A percentile compares a stretch with the other conserved stretches of the same genome.
Conservation (phyloP, 2,888 invertebrate genomes). For the Glaucopsyche alexis region DNA sequence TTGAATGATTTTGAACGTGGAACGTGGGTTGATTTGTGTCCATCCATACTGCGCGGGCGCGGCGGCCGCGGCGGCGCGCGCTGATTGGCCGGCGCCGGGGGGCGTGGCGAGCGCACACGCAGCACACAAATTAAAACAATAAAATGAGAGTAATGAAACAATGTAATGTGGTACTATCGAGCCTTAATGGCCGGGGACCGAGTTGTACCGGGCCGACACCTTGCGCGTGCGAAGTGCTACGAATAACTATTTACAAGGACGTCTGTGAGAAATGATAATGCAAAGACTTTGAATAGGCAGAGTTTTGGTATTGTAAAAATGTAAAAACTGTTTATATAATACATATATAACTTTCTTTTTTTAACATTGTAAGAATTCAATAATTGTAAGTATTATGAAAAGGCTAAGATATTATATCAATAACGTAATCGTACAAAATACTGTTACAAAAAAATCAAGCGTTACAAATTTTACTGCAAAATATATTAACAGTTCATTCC, state of each 20-base stretch:
- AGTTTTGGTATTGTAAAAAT: neutral
- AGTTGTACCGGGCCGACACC: constrained; percentile 29
- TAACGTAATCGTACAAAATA: too few species aligned
- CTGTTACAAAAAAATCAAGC: neutral
- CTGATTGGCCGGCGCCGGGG: constrained; percentile 61
- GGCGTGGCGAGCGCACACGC: constrained; percentile 75
- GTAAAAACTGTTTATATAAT: too few species aligned
- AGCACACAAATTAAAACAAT: constrained; percentile 80
- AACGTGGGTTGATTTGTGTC: constrained; percentile 29
- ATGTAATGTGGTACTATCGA: constrained; percentile 71
- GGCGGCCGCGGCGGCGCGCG: constrained; percentile 48
- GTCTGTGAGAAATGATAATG: neutral
- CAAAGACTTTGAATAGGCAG: neutral
- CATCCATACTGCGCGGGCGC: constrained; percentile 48
- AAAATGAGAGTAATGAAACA: constrained; percentile 79
- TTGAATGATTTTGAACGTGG: constrained; percentile 15
- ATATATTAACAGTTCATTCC: neutral
- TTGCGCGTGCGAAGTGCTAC: neutral
- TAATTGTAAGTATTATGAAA: neutral
- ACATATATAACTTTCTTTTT: neutral
- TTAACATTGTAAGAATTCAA: too few species aligned
- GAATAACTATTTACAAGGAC: neutral
- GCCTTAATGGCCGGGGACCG: constrained; percentile 74
- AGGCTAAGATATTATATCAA: neutral
- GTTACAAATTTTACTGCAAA: neutral